A percentile compares a stretch with the other conserved stretches of the same genome.
These are phyloP conservation scores for Oxycera nigricornis DNA, from an alignment of 2,888 invertebrate genomes.

Conservation along the genomic window DNA sequence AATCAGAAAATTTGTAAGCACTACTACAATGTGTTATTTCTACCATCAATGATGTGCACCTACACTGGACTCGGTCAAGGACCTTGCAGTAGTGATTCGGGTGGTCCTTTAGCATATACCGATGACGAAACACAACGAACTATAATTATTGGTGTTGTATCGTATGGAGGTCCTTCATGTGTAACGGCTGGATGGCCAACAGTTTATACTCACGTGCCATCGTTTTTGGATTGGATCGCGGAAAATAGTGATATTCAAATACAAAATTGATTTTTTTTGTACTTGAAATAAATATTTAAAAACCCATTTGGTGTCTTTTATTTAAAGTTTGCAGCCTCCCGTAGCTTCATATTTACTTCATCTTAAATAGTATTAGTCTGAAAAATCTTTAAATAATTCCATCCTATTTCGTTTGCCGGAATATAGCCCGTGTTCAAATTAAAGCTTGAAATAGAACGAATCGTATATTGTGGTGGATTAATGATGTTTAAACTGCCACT, in stretches of 20 bases:
- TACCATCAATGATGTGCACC: conserved; percentile 51
- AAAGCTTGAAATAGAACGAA: too few species aligned
- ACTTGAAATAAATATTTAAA: too few species aligned
- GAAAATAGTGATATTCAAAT: conserved; percentile 36
- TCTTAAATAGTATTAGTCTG: too few species aligned
- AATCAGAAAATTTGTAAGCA: not conserved
- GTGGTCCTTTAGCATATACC: conserved; percentile 55
- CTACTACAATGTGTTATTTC: not conserved
- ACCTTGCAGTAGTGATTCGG: conserved; percentile 58
- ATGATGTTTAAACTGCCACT: too few species aligned
- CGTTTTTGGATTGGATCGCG: conserved; percentile 57
- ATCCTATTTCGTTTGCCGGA: too few species aligned
- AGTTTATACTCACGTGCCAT: conserved; percentile 54
- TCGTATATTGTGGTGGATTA: too few species aligned
- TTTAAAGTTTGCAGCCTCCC: too few species aligned
- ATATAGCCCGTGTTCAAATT: too few species aligned
- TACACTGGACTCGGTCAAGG: conserved; percentile 49
- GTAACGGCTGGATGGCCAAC: conserved; percentile 54
- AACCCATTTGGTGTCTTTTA: too few species aligned
- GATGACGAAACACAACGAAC: conserved; percentile 28
- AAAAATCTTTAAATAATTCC: too few species aligned
- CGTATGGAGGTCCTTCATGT: conserved; percentile 54
- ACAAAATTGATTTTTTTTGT: not conserved
- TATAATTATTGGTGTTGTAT: conserved; percentile 54
- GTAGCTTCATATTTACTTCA: too few species aligned